These are phyloP conservation scores for human (Homo sapiens) DNA, from an alignment of 2,113 vertebrate genomes.

Conservation along the genomic window DNA sequence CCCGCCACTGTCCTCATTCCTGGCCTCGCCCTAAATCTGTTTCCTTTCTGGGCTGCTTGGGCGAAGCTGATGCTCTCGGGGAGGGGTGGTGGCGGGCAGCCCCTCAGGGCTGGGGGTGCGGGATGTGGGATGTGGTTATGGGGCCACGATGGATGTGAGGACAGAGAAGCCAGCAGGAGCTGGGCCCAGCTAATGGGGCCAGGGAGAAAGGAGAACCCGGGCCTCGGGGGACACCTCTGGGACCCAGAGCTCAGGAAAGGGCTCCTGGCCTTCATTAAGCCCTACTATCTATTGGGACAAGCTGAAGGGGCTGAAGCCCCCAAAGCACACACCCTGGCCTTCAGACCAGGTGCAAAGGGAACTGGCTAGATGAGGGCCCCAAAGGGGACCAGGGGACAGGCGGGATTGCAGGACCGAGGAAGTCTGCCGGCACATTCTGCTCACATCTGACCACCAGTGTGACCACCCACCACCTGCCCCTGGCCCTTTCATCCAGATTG, in stretches of 20 bases:
- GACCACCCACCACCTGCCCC: background rate
- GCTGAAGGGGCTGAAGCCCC: background rate
- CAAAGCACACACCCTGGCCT: background rate
- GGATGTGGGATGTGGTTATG: background rate
- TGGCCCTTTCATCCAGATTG: background rate
- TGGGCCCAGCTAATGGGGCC: background rate
- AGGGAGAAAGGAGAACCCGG: background rate
- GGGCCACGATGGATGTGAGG: background rate
- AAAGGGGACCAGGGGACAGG: background rate
- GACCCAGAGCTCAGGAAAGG: background rate
- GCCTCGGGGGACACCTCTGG: background rate
- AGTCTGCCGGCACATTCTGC: too few relatives aligned
- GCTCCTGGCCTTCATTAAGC: background rate
- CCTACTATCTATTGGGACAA: background rate
- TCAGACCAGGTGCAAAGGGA: background rate
- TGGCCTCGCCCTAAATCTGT: slow-evolving; percentile 67
- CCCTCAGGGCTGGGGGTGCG: background rate
- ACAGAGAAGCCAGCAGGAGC: background rate
- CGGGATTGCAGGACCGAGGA: background rate
- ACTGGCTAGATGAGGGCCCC: background rate
- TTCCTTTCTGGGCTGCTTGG: slow-evolving; percentile 72
- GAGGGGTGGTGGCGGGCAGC: background rate
- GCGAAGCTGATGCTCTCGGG: background rate
- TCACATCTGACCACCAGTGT: background rate
- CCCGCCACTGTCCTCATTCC: slow-evolving; percentile 66